Conservation (phyloP, 2,888 invertebrate species). For the Caenorhabditis panamensis region DNA sequence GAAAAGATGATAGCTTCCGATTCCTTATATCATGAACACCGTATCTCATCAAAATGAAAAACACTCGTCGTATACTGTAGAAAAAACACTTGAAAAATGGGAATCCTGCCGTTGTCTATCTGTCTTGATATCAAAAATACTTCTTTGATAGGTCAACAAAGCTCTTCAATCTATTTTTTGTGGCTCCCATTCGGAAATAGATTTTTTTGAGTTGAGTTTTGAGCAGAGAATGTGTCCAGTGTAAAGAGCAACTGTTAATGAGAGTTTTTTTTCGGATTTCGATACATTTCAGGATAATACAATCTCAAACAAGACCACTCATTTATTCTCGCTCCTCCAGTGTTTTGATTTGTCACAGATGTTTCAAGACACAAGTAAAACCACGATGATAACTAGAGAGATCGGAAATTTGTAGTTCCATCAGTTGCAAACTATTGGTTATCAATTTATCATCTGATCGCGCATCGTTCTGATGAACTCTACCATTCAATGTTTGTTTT, state of each 20-base stretch:
- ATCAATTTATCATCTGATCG: slow-evolving; percentile 2
- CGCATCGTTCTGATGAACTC: background rate
- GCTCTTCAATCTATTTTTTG: slow-evolving; percentile 15
- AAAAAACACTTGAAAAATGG: slow-evolving; percentile 35
- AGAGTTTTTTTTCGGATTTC: no score
- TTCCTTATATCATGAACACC: slow-evolving; percentile 33
- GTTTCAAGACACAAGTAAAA: background rate
- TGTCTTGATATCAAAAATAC: slow-evolving; percentile 39
- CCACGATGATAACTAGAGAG: background rate
- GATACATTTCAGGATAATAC: background rate
- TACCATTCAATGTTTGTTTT: slow-evolving; percentile 8
- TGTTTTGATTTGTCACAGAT: slow-evolving; percentile 13
- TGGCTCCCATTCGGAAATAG: background rate
- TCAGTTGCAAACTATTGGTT: background rate
- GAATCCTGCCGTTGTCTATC: slow-evolving; percentile 6
- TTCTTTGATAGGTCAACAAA: slow-evolving; percentile 35
- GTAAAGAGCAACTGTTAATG: no score
- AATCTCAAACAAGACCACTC: background rate
- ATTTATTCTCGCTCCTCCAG: background rate
- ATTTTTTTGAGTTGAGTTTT: background rate
- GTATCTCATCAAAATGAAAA: slow-evolving; percentile 16
- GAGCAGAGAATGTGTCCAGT: background rate
- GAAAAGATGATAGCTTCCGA: slow-evolving; percentile 13
- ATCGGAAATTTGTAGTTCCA: slow-evolving; percentile 18
- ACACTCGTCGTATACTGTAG: slow-evolving; percentile 27